phyloP scores from a whole-genome alignment of 92 coral and sea anemone genomes.

The Actinernus sp. region DNA sequence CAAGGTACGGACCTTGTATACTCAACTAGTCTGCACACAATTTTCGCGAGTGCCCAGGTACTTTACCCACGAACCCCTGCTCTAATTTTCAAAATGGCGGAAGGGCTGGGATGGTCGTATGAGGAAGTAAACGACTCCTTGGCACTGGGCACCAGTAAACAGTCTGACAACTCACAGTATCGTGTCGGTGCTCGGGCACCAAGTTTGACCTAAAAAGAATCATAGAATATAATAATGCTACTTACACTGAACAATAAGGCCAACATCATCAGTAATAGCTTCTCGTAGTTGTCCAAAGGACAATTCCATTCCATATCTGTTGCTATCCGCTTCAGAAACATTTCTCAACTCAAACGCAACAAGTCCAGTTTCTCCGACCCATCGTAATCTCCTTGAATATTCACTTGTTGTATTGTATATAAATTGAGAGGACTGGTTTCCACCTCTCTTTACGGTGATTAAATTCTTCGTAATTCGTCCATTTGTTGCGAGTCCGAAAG shows the following conservation, averaged over 20 bases:
- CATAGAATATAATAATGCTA: too few species aligned
- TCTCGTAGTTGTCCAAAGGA: constrained; percentile 2
- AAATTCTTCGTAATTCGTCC: background rate
- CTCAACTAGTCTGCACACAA: too few species aligned
- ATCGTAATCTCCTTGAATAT: constrained; percentile 16
- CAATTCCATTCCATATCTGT: constrained; percentile 27
- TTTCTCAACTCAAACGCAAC: constrained; percentile 16
- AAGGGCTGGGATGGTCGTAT: too few species aligned
- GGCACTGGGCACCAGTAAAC: too few species aligned
- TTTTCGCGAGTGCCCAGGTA: too few species aligned
- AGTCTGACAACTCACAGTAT: too few species aligned
- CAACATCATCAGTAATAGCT: constrained; percentile 28
- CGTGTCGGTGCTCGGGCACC: too few species aligned
- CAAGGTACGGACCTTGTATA: too few species aligned
- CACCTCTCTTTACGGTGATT: constrained; percentile 11
- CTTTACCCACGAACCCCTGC: too few species aligned
- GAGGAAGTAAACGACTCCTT: too few species aligned
- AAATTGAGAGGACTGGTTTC: constrained; percentile 14
- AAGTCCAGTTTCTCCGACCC: constrained; percentile 12
- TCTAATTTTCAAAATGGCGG: too few species aligned
- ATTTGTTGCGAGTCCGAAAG: constrained; percentile 15
- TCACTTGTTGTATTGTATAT: constrained; percentile 8
- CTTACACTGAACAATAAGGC: constrained; percentile 28
- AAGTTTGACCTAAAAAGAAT: too few species aligned
- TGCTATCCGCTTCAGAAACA: constrained; percentile 13